Evolutionary conservation across 2,113 vertebrate genomes (phyloP).

Genomic region (Actenoides hombroni): DNA sequence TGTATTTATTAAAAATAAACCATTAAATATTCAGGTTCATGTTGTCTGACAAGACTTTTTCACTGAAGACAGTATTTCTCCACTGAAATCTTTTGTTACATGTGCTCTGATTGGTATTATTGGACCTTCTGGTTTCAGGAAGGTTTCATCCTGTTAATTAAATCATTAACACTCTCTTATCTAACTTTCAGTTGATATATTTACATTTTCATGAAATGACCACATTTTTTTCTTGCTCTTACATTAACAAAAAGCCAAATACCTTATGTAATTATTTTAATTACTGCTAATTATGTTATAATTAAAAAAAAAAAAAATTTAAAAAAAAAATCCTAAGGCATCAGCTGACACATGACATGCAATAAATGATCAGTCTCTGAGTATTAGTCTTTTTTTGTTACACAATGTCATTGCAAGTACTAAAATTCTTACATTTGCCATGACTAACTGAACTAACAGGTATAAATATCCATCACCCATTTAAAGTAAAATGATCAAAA

Average conservation of each 20-base stretch:
- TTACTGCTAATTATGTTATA: not conserved
- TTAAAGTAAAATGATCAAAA: not conserved
- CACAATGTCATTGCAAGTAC: not conserved
- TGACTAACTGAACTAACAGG: not conserved
- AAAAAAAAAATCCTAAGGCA: not conserved
- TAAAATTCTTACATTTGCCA: not conserved
- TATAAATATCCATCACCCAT: not conserved
- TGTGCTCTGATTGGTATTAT: not conserved
- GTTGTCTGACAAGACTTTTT: not conserved
- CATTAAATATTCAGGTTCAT: constrained; percentile 5
- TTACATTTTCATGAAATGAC: constrained; percentile 26
- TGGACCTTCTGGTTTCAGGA: not conserved
- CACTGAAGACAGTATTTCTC: not conserved
- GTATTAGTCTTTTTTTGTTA: not conserved
- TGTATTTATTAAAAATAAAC: constrained; percentile 12
- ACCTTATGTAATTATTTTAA: not conserved
- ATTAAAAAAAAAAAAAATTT: not conserved
- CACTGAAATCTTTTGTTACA: not conserved
- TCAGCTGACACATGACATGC: not conserved
- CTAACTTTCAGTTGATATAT: constrained; percentile 1
- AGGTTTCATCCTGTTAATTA: constrained; percentile 22
- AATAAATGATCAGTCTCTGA: not conserved
- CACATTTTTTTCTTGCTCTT: not conserved
- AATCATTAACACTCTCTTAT: not conserved
- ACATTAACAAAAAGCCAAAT: not conserved